A percentile compares a stretch with the other conserved stretches of the same genome.
Evolutionary conservation across 1,140 invertebrate species (phyloP).

Genomic region (Drosophila lowei): DNA sequence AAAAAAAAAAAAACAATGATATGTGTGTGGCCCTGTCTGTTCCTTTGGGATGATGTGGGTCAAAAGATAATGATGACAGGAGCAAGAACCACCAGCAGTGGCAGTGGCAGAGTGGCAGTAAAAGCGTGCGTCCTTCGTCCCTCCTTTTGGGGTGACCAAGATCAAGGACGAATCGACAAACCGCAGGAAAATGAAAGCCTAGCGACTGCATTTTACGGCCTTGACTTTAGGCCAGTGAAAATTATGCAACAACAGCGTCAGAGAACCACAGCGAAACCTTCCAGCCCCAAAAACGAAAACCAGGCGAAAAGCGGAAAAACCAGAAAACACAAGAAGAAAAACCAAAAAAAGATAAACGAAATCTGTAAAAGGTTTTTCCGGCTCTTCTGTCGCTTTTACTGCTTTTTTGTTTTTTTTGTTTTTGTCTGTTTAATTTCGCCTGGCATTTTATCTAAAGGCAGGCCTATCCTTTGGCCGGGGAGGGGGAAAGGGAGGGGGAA

Average conservation of each 20-base stretch:
- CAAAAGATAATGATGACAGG: slow-evolving; percentile 63
- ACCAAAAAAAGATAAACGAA: slow-evolving; percentile 33
- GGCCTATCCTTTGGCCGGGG: slow-evolving; percentile 20
- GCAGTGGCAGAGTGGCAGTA: neutral
- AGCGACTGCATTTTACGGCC: slow-evolving; percentile 33
- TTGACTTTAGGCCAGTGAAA: slow-evolving; percentile 7
- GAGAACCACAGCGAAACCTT: slow-evolving; percentile 10
- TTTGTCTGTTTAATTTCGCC: slow-evolving; percentile 13
- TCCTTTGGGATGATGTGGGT: slow-evolving; percentile 42
- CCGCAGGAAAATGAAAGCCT: slow-evolving; percentile 19
- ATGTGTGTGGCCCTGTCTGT: slow-evolving; percentile 11
- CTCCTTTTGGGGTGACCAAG: slow-evolving; percentile 20
- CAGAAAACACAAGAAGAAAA: slow-evolving; percentile 3
- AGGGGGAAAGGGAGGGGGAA: neutral
- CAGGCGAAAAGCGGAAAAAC: neutral
- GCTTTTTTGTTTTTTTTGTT: too few relatives aligned
- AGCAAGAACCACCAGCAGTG: neutral
- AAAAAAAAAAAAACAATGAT: neutral
- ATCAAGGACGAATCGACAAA: slow-evolving; percentile 51
- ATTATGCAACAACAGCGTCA: slow-evolving; percentile 41
- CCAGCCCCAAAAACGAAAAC: too few relatives aligned
- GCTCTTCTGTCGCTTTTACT: neutral
- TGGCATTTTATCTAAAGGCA: slow-evolving; percentile 42
- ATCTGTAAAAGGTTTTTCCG: slow-evolving; percentile 41
- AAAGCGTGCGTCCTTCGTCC: slow-evolving; percentile 35